These are phyloP conservation scores for Dascyllus trimaculatus DNA, from an alignment of 2,113 vertebrate genomes.

Conservation along the genomic window DNA sequence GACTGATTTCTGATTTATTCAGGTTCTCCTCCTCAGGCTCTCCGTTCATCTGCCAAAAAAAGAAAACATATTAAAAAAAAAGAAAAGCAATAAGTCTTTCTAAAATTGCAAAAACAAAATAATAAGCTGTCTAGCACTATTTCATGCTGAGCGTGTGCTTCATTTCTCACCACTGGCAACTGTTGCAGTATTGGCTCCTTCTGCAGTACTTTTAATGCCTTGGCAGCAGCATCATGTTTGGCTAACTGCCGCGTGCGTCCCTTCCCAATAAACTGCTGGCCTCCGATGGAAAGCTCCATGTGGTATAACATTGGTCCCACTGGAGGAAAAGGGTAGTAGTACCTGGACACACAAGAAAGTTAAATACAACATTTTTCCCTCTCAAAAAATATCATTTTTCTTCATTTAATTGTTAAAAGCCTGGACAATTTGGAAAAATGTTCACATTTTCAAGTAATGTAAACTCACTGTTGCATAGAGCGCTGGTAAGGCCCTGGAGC, in stretches of 20 bases:
- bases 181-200: conserved; percentile 93
- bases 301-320: conserved; percentile 95
- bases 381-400: too few relatives aligned
- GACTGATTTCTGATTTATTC: conserved; percentile 99
- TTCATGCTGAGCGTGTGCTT: conserved; percentile 1
- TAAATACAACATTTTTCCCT: not conserved
- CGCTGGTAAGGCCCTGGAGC: conserved; percentile 92
- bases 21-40: conserved; percentile 96
- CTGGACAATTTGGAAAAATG: too few relatives aligned
- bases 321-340: conserved; percentile 96
- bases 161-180: conserved; percentile 86
- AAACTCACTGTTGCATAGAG: conserved; percentile 88
- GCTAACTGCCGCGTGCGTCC: conserved; percentile 95
- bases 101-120: not conserved
- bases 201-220: conserved; percentile 94
- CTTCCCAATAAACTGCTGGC: conserved; percentile 96
- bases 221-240: conserved; percentile 95
- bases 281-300: conserved; percentile 96
- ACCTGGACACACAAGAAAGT: conserved; percentile 82
- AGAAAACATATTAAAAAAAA: conserved; percentile 30
- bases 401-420: too few relatives aligned
- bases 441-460: not conserved
- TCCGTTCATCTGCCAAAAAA: conserved; percentile 90
- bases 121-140: not conserved
- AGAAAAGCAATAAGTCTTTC: not conserved